Evolutionary conservation across 2,888 invertebrate genomes (phyloP).

Genomic region (Argyresthia albistria): DNA sequence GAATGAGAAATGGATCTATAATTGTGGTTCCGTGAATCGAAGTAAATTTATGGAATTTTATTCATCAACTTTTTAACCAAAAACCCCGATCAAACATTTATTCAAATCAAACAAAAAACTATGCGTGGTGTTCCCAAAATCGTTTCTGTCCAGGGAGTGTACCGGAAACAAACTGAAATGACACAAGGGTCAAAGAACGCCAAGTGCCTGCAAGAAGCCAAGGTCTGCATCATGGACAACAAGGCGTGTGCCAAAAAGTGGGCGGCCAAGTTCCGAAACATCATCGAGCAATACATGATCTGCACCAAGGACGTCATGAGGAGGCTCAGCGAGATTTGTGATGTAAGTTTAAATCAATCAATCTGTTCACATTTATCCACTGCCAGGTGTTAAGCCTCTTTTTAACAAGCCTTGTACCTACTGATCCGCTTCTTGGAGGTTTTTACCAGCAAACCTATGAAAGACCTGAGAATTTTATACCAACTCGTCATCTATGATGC

Average conservation of each 20-base stretch:
- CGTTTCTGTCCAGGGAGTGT: constrained; percentile 40
- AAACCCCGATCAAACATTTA: too few species aligned
- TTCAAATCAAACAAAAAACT: too few species aligned
- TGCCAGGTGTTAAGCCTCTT: too few species aligned
- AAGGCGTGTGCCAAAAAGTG: constrained; percentile 59
- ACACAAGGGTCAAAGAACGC: constrained; percentile 42
- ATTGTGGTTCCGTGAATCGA: too few species aligned
- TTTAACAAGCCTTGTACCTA: background rate
- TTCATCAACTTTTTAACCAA: too few species aligned
- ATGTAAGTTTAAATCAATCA: constrained; percentile 29
- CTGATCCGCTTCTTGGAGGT: too few species aligned
- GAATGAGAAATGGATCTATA: too few species aligned
- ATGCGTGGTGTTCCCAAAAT: background rate
- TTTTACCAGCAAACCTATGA: too few species aligned
- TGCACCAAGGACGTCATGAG: constrained; percentile 62
- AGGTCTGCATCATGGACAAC: constrained; percentile 61
- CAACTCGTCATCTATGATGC: too few species aligned
- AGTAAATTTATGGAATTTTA: too few species aligned
- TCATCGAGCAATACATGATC: constrained; percentile 60
- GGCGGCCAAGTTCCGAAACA: constrained; percentile 48
- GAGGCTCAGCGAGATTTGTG: constrained; percentile 51
- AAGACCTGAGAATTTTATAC: background rate
- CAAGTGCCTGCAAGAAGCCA: constrained; percentile 54
- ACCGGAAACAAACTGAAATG: constrained; percentile 36
- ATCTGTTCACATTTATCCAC: too few species aligned